Evolutionary conservation across 2,888 invertebrate genomes (phyloP), one percentile per base, ranked within the genome.

Genomic region (Eueremaeus valkanovi): DNA sequence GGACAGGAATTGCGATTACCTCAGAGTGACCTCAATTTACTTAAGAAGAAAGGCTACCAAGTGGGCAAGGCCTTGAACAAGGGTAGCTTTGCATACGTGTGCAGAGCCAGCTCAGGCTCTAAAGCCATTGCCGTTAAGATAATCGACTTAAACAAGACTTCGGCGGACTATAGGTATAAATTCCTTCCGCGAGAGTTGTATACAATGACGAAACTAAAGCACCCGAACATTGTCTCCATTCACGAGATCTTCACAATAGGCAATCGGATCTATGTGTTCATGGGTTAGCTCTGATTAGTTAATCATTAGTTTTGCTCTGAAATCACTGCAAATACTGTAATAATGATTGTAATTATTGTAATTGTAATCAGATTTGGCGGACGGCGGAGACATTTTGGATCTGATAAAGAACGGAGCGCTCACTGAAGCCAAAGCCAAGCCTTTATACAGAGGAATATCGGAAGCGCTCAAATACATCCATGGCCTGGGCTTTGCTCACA

Each of bases 111-210:
- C 73, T 29, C 2, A 31, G 16, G 29, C 5, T 13, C 3, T 1
- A 31, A 61, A 73, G 83, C 83, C 78, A 81, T 86, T n/a, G 85
- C 83, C 5, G 82, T 82, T 81, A 93, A 92, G 85, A 92, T 95
- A 82, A 88, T 92, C 76, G 92, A 87, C 79, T 85, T 86, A 80
- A 83, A 83, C 76, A 85, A 85, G 79, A 87, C 87, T 0, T 87
- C 87, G 0, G 82, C 82, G 42, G 89, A 89, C 78, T 89, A 88
- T 81, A 86, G 87, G 66, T 87, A 87, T 81, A 11, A 16, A 6
- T 90, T 90, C 83, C 83, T 89, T 73, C 89, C 89, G 0, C 83
- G 90, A 68, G 90, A 90, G 82, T 81, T 89, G 72, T 84, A 86
- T 80, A 86, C 87, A 21, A 82, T 87, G 74, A 81, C 83, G 16